Evolutionary conservation across 2,797 vertebrate genomes (phyloP).

Genomic region (Eulemur coronatus): DNA sequence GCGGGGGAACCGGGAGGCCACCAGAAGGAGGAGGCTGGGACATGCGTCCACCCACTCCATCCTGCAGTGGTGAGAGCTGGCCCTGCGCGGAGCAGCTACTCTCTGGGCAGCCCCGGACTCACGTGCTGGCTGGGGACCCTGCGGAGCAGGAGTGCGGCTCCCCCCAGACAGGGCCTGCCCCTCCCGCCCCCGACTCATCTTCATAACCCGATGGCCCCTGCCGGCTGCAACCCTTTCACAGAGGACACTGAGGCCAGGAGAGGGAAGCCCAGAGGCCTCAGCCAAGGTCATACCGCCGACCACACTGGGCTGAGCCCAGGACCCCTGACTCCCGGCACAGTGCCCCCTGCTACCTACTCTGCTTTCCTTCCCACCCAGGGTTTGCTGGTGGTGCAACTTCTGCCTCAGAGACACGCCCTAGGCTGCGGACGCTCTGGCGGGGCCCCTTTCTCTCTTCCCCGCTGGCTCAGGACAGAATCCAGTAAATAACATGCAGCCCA

Average conservation of each 20-base stretch:
- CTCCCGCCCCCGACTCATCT: fast-evolving
- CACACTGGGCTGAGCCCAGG: background rate
- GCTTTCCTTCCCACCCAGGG: background rate
- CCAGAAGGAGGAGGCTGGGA: background rate
- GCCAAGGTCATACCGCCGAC: fast-evolving
- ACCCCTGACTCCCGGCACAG: background rate
- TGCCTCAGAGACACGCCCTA: background rate
- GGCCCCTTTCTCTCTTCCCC: background rate
- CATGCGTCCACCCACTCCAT: background rate
- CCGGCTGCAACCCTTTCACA: background rate
- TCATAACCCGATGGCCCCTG: too few species aligned
- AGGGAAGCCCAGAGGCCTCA: background rate
- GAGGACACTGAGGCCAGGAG: background rate
- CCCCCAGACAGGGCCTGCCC: background rate
- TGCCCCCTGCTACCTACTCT: fast-evolving
- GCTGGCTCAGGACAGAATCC: slow-evolving; percentile 64
- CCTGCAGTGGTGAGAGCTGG: background rate
- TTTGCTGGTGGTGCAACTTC: background rate
- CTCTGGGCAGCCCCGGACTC: background rate
- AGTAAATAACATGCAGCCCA: slow-evolving; percentile 81
- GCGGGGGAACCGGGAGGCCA: background rate
- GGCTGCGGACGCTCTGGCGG: background rate
- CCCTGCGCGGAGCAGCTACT: background rate
- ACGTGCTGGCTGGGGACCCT: background rate
- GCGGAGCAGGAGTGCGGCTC: fast-evolving